Evolutionary conservation across 2,797 vertebrate species (phyloP).

Genomic region (Meriones psammophilus): DNA sequence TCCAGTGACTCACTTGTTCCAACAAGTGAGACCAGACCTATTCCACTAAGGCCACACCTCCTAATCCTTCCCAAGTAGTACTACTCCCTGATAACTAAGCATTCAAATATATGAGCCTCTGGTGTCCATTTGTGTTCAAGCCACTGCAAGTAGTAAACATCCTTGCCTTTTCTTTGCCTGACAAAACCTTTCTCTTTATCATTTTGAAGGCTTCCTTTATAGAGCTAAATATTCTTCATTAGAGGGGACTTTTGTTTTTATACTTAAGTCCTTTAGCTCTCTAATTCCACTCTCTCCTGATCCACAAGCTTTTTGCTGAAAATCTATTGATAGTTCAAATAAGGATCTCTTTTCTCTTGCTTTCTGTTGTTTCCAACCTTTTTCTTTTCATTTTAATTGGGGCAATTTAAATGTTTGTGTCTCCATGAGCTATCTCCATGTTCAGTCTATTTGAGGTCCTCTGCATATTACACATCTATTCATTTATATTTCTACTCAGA

Average conservation of each 20-base stretch:
- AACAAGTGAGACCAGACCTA: not conserved
- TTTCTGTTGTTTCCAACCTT: not conserved
- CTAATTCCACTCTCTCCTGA: not conserved
- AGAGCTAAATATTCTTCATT: not conserved
- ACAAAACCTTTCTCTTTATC: not conserved
- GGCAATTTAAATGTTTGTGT: not conserved
- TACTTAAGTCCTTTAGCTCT: not conserved
- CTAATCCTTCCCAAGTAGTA: not conserved
- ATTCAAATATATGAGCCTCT: not conserved
- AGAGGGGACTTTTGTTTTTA: not conserved
- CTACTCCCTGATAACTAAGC: not conserved
- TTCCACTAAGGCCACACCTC: not conserved
- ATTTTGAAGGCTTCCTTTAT: not conserved
- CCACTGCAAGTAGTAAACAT: not conserved
- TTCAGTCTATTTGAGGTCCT: not conserved
- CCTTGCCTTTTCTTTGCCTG: not conserved
- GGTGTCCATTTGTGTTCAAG: not conserved
- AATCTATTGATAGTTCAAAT: not conserved
- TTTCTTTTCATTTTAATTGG: not conserved
- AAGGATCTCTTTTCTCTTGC: not conserved
- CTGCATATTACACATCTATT: not conserved
- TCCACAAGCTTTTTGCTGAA: not conserved
- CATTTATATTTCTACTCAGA: not conserved
- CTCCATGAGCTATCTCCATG: too few relatives aligned
- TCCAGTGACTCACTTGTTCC: not conserved